Conservation (phyloP, 2,113 vertebrate genomes). For the Pterocles burchelli region DNA sequence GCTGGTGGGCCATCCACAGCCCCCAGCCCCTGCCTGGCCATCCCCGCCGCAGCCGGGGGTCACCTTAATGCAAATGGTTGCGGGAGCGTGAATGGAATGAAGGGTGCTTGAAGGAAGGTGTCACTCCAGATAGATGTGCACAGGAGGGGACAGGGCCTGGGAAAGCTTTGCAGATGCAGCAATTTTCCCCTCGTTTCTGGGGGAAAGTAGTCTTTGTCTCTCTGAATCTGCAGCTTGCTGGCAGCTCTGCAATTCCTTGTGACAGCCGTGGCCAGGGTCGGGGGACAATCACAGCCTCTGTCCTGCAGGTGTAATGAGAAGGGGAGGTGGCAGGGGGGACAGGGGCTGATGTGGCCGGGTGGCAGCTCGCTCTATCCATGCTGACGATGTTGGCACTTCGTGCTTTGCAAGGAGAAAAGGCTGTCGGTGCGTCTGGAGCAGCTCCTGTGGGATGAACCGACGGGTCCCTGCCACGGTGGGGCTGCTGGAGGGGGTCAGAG, state of each 20-base stretch:
- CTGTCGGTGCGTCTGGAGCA: background rate
- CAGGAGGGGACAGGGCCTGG: slow-evolving; percentile 18
- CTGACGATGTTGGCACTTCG: background rate
- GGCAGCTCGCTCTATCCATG: background rate
- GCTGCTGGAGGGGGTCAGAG: background rate
- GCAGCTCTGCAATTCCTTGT: slow-evolving; percentile 54
- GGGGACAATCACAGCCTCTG: slow-evolving; percentile 38
- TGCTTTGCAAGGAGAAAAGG: background rate
- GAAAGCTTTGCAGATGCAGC: slow-evolving; percentile 65
- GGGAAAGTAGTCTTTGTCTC: slow-evolving; percentile 51
- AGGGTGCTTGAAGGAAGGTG: slow-evolving; percentile 66
- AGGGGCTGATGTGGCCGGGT: background rate
- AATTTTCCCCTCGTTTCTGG: slow-evolving; percentile 32
- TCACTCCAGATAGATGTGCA: slow-evolving; percentile 36
- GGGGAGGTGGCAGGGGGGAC: background rate
- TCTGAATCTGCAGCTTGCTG: slow-evolving; percentile 41
- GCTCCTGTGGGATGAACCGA: background rate
- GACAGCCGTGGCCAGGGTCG: slow-evolving; percentile 46
- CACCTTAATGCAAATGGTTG: slow-evolving; percentile 23
- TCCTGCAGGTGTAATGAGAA: slow-evolving; percentile 54
- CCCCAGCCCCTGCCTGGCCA: rapidly evolving
- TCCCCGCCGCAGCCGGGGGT: background rate
- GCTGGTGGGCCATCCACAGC: background rate
- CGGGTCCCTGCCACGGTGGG: background rate
- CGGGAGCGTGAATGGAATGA: background rate